Percentiles rank a stretch among this genome's conserved stretches.
Evolutionary conservation across 2,888 invertebrate genomes (phyloP).

Genomic region (Polydrusus pterygomalis): DNA sequence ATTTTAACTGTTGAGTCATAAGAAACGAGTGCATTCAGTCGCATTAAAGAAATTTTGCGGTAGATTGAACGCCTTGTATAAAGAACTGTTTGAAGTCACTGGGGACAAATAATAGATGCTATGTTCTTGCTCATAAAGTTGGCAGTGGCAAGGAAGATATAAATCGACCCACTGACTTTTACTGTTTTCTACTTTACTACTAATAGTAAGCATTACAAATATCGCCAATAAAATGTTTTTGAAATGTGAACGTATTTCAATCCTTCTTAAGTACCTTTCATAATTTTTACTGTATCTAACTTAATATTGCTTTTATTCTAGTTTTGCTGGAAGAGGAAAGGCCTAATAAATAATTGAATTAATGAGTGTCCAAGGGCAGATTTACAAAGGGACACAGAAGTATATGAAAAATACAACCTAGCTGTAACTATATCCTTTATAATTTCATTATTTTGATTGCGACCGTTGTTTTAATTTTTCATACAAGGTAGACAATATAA

Average conservation of each 20-base stretch:
- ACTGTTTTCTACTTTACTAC: constrained; percentile 64
- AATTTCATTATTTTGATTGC: too few species aligned
- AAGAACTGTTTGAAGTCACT: constrained; percentile 62
- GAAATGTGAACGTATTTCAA: constrained; percentile 11
- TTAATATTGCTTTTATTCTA: too few species aligned
- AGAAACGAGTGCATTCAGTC: constrained; percentile 37
- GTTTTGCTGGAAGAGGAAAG: background rate
- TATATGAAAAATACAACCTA: too few species aligned
- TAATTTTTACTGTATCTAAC: background rate
- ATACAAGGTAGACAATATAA: too few species aligned
- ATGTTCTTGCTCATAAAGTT: constrained; percentile 67
- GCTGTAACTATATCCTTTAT: too few species aligned
- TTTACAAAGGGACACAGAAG: too few species aligned
- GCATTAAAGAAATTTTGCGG: constrained; percentile 53
- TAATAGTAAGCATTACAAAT: constrained; percentile 13
- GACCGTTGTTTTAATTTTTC: too few species aligned
- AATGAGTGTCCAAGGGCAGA: too few species aligned
- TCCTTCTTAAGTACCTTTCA: constrained; percentile 5
- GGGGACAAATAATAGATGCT: constrained; percentile 63
- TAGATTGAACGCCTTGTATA: constrained; percentile 56
- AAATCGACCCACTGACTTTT: constrained; percentile 70
- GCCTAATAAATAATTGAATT: too few species aligned
- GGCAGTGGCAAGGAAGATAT: constrained; percentile 69
- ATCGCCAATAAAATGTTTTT: constrained; percentile 29
- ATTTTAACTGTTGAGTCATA: constrained; percentile 25